Evolutionary conservation across 2,113 vertebrate genomes (phyloP).

Genomic region (Gulo gulo): DNA sequence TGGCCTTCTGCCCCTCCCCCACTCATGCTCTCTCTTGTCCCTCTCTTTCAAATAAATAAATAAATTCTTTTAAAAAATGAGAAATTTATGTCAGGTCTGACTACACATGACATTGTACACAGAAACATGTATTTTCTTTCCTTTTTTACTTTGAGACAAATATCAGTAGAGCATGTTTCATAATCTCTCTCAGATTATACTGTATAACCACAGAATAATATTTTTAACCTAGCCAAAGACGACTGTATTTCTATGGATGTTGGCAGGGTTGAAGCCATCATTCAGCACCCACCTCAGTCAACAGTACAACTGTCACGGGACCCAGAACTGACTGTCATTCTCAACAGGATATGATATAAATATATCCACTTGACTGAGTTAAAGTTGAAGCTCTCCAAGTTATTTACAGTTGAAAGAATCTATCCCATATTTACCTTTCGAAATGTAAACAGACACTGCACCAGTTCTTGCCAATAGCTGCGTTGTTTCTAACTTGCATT

Average conservation of each 20-base stretch:
- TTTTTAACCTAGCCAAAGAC: not conserved
- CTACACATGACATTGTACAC: not conserved
- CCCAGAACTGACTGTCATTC: not conserved
- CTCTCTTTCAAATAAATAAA: not conserved
- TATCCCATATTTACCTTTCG: not conserved
- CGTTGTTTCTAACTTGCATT: not conserved
- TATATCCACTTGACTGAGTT: not conserved
- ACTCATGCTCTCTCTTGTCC: not conserved
- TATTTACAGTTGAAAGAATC: not conserved
- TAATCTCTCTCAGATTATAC: not conserved
- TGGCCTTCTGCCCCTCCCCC: not conserved
- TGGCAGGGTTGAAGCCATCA: not conserved
- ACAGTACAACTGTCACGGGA: not conserved
- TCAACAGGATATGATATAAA: slow-evolving; percentile 18
- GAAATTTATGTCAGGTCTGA: not conserved
- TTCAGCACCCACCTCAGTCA: not conserved
- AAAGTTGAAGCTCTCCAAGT: not conserved
- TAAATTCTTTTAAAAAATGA: not conserved
- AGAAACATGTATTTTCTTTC: not conserved
- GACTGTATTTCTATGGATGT: not conserved
- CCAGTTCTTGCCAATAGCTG: not conserved
- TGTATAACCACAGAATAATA: not conserved
- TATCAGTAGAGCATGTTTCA: not conserved
- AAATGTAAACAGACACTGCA: not conserved
- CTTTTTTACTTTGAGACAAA: not conserved